Evolutionary conservation across 2,888 invertebrate genomes (phyloP), one percentile per base, ranked within the genome.

Genomic region (Pristionchus exspectatus): DNA sequence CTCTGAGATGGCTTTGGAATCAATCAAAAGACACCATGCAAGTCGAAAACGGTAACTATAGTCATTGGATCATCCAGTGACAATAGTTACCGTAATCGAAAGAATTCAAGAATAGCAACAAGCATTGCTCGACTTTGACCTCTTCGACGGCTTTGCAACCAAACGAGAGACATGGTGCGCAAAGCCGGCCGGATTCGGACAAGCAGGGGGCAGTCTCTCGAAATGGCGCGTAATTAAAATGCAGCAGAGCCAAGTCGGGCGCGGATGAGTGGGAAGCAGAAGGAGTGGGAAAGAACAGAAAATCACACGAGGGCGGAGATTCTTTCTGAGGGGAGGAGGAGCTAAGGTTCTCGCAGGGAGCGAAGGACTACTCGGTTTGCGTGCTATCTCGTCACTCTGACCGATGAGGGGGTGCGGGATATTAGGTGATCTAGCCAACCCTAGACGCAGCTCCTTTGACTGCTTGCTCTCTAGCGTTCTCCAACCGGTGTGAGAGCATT

Each of bases 211-310:
- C 63, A 50, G 44, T 50, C 44, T 50, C 44, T 18, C 5, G 33
- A 72, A 33, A 72, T 21, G 16, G 72, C 27, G 69, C 30, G 16
- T 72, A 72, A 72, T 33, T 72, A 33, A 33, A 33, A 72, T 72
- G 72, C 72, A 30, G 72, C 72, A 27, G 38, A 38, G 33, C 14
- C 30, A 27, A 72, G 72, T 33, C 72, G 9, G 12, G 3, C 24
- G 3, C 24, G 50, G 81, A 81, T 16, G 84, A 85, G 83, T 24
- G 59, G 27, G 33, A 30, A 21, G 77, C n/a, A 33, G 44, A 33
- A 33, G 24, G 84, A 85, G 59, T 59, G 84, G 84, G 59, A 85
- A 63, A 85, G 84, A 85, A 85, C 59, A 85, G 84, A 85, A 63
- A 59, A 63, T 85, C 59, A 59, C 59, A 59, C 56, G 84, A 85